A percentile compares a stretch with the other conserved stretches of the same genome.
These are phyloP conservation scores for Nothobranchius furzeri DNA, from an alignment of 2,113 vertebrate species.

Conservation along the genomic window DNA sequence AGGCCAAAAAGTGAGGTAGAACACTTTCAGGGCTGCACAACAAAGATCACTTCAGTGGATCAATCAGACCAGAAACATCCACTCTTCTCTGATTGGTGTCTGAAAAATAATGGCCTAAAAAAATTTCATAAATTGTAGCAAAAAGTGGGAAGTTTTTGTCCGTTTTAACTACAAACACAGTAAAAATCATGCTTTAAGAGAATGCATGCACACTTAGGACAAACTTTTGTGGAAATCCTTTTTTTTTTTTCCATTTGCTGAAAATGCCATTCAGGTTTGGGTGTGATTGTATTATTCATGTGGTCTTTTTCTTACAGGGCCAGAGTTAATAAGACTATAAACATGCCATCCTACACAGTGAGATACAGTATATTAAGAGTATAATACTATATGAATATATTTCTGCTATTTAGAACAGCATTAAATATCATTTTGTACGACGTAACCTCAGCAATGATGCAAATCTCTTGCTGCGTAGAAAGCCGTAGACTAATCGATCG, in stretches of 20 bases:
- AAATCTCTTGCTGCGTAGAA: constrained; percentile 67
- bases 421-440: constrained; percentile 72
- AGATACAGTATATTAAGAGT: constrained; percentile 69
- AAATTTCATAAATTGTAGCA: background rate
- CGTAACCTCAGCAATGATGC: constrained; percentile 67
- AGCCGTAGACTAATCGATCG: constrained; percentile 64
- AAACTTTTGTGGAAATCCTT: constrained; percentile 6
- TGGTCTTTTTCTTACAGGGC: constrained; percentile 48
- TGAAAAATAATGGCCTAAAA: background rate
- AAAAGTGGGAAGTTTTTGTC: background rate
- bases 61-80: constrained; percentile 6
- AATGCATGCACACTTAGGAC: constrained; percentile 13
- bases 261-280: constrained; percentile 36
- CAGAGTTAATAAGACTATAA: constrained; percentile 61
- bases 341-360: constrained; percentile 57
- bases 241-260: background rate
- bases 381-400: constrained; percentile 75
- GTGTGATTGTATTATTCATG: constrained; percentile 30
- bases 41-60: background rate
- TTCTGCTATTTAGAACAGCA: constrained; percentile 72
- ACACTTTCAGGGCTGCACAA: constrained; percentile 42
- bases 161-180: background rate
- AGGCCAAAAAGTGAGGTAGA: constrained; percentile 4
- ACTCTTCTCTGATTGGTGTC: constrained; percentile 12
- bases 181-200: background rate